Evolutionary conservation across 2,113 vertebrate genomes (phyloP).

Genomic region (Caranx melampygus): DNA sequence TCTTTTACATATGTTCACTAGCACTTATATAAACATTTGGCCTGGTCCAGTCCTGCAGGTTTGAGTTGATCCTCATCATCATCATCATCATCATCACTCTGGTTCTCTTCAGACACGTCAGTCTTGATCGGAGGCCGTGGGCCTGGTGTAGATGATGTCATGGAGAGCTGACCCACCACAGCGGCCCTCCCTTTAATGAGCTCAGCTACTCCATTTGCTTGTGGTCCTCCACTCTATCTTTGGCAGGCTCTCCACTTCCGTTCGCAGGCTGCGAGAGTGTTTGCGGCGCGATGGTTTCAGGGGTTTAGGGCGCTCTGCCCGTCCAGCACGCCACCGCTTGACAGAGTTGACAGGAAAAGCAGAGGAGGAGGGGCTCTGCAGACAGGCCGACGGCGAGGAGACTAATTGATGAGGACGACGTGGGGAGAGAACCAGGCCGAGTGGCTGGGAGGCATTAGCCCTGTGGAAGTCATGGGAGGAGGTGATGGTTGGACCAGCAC

Average conservation of each 20-base stretch:
- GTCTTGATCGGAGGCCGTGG: conserved; percentile 26
- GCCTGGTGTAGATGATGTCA: conserved; percentile 60
- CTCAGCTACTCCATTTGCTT: conserved; percentile 69
- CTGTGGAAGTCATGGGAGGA: conserved; percentile 26
- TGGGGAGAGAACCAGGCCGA: conserved; percentile 18
- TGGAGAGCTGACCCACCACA: conserved; percentile 45
- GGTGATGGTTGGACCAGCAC: conserved; percentile 7
- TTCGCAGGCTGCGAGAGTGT: conserved; percentile 69
- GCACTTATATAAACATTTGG: no score
- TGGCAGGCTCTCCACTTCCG: conserved; percentile 71
- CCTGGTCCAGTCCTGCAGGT: no score
- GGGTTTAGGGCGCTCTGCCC: conserved; percentile 71
- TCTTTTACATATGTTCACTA: no score
- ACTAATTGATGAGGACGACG: conserved; percentile 63
- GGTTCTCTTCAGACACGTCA: conserved; percentile 9
- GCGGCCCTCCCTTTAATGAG: conserved; percentile 59
- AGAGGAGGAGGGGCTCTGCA: conserved; percentile 68
- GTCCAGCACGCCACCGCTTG: conserved; percentile 35
- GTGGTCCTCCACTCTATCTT: conserved; percentile 63
- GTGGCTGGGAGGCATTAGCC: conserved; percentile 48
- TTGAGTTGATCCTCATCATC: background rate
- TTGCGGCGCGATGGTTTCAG: conserved; percentile 76
- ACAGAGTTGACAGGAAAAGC: conserved; percentile 74
- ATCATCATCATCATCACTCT: background rate
- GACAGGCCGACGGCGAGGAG: conserved; percentile 72